Conservation (phyloP, 2,113 vertebrate genomes). For the Siphamia tubifer region DNA sequence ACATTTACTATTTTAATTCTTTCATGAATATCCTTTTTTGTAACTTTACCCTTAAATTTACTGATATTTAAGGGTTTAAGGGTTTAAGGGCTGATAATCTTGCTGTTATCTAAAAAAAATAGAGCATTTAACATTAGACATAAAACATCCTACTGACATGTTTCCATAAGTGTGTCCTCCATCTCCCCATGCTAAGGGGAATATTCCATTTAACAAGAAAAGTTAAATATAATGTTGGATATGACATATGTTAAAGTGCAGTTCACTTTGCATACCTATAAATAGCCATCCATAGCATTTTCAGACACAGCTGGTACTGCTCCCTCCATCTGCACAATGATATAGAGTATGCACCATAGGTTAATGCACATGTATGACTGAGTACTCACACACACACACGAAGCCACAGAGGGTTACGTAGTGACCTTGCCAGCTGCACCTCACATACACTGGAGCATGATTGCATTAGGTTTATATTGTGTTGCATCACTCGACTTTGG, state of each 20-base stretch:
- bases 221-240: background rate
- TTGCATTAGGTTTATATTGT: conserved; percentile 16
- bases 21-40: no score
- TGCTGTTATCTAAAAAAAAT: no score
- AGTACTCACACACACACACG: background rate
- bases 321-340: conserved; percentile 47
- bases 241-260: background rate
- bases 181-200: no score
- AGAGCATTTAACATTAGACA: no score
- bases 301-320: conserved; percentile 60
- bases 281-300: conserved; percentile 36
- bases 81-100: no score
- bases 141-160: no score
- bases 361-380: conserved; percentile 15
- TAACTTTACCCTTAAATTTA: no score
- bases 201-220: no score
- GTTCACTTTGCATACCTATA: conserved; percentile 8
- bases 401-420: background rate
- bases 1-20: no score
- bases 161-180: no score
- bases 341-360: background rate
- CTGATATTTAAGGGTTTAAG: no score
- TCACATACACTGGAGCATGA: conserved; percentile 3
- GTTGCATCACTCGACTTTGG: conserved; percentile 32
- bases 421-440: conserved; percentile 31